Evolutionary conservation across 2,888 invertebrate species (phyloP), one percentile per base, ranked within the genome.

Genomic region (Drosophila tanythrix): DNA sequence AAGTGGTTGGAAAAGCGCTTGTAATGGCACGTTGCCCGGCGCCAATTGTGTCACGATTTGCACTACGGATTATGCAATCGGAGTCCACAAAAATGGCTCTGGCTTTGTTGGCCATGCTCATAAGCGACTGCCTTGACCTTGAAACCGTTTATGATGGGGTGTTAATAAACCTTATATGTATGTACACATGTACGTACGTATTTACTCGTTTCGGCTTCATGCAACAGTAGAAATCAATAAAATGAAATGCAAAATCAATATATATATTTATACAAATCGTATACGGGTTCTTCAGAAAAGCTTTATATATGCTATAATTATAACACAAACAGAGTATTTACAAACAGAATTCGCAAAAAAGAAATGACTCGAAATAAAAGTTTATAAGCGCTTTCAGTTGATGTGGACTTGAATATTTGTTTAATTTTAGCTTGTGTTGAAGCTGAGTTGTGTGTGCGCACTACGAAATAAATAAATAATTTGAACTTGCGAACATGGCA

Each of bases 41-140:
- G 36, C n/a, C 35, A 55, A 46, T 56, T 50, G 64, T 51, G 61
- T 40, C 71, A 50, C 46, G 33, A 48, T 68, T 36, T 58, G 43
- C 53, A 56, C 61, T 21, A 18, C 15, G 21, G n/a, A 31, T 74
- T 55, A 56, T 76, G 76, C 53, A 74, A 76, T 51, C 36, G 31
- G 25, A 33, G 21, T 35, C 15, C 33, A 29, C 29, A n/a, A 35
- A 56, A 60, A 81, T 72, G 81, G 46, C 52, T 40, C 60, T 52
- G 25, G 25, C 46, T 46, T 48, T 43, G 71, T 55, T 57, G 27
- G 40, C 31, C 50, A 51, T 46, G 51, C 43, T 67, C 53, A 18
- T 48, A 5, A 8, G 38, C 38, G 52, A 31, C 46, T 62, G 31
- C 40, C 55, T 27, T 59, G 83, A 77, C 83, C 83, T 67, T 86